Base-by-base conservation (phyloP, 2,888 invertebrate genomes). In the Zaprionus obscuricornis region DNA sequence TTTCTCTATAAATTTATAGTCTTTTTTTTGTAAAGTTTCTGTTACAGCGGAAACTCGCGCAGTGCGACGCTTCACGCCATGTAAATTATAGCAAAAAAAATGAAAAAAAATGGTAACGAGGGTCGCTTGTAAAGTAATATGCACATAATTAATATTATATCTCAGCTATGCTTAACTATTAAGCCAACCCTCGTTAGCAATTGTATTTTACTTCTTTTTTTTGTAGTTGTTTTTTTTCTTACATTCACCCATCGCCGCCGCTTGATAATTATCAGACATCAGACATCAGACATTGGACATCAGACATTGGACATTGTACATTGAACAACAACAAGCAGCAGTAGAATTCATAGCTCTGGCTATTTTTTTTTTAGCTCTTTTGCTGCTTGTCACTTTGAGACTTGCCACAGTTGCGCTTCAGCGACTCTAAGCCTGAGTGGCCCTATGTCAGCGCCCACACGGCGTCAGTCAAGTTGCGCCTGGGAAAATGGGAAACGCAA, bases 331-430 rank as follows among this genome's bases (percentile, higher is more conserved):
- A n/a, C n/a, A n/a, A n/a, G n/a, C n/a, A n/a, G n/a, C n/a, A n/a
- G n/a, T n/a, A n/a, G n/a, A n/a, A n/a, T n/a, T n/a, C n/a, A n/a
- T n/a, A n/a, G n/a, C 37, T 22, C 27, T 40, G 52, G 40, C 40
- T 49, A 49, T 54, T 58, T 22, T 54, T 43, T 39, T 60, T 39
- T 45, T 37, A 3, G n/a, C 31, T 42, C 27, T 52, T 52, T 20
- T 40, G 43, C 17, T 42, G 34, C 40, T 45, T 43, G 36, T 49
- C 40, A 22, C 13, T 33, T 65, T 50, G 62, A 47, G 29, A 43
- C 36, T 81, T 73, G 70, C 37, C 24, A 13, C 68, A 70, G 75
- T 66, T 71, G 68, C 79, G 79, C 77, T 73, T 77, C 73, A 77
- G 83, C 50, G 62, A 24, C 16, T 51, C 31, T 13, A 33, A 51